Conservation (phyloP, 2,797 vertebrate genomes). For the Phyllotis vaccarum region DNA sequence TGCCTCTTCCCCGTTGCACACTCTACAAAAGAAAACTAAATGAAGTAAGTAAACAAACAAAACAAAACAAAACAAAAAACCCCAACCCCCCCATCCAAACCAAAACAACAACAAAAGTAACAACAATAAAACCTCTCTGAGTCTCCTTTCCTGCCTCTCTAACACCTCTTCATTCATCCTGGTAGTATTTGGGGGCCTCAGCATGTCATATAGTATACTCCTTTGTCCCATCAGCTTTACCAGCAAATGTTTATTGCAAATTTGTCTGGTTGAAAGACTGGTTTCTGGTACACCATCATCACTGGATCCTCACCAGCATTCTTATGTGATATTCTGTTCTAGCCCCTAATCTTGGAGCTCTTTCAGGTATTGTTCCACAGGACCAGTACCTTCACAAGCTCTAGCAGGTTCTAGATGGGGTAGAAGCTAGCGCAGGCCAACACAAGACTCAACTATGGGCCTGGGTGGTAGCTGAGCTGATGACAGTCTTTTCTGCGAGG, state of each 20-base stretch:
- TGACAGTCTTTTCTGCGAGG: background rate
- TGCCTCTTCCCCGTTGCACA: accelerated
- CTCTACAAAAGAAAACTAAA: background rate
- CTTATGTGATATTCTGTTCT: background rate
- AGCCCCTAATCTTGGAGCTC: background rate
- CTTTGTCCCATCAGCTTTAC: background rate
- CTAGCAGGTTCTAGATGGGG: too few relatives aligned
- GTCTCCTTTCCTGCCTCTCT: background rate
- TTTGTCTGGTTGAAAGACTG: background rate
- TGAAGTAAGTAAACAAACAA: background rate
- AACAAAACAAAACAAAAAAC: background rate
- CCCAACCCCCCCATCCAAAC: background rate
- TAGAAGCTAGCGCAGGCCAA: too few relatives aligned
- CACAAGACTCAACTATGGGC: too few relatives aligned
- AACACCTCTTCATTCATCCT: background rate
- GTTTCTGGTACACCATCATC: background rate
- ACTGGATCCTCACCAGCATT: background rate
- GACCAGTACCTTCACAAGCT: too few relatives aligned
- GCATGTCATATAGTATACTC: background rate
- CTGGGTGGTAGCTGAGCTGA: too few relatives aligned
- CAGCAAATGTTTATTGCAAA: background rate
- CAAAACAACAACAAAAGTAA: too few relatives aligned
- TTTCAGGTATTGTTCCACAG: background rate
- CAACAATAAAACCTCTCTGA: background rate
- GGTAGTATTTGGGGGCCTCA: background rate